Percentiles rank a stretch among this genome's conserved stretches.
Conservation (phyloP, 2,113 vertebrate species). For the Lophotis ruficrista region DNA sequence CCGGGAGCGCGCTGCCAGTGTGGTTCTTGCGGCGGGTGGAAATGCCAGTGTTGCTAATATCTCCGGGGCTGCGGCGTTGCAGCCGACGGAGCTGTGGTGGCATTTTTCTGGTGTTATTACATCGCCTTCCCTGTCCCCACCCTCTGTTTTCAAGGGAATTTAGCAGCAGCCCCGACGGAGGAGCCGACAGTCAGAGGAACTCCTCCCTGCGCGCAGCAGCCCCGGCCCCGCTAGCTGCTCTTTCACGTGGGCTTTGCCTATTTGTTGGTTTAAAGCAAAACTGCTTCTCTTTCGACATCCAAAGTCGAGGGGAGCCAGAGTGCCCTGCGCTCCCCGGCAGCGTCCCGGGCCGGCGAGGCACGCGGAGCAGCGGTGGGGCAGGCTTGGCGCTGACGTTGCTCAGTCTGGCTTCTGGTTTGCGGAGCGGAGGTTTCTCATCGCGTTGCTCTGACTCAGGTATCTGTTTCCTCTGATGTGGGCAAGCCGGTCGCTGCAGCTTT, state of each 20-base stretch:
- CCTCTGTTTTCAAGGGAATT: constrained; percentile 72
- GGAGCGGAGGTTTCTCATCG: constrained; percentile 6
- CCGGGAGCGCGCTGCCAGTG: constrained; percentile 45
- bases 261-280: constrained; percentile 42
- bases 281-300: constrained; percentile 41
- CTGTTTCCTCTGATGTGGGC: constrained; percentile 51
- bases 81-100: constrained; percentile 55
- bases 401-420: constrained; percentile 22
- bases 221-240: constrained; percentile 9
- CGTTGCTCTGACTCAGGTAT: constrained; percentile 41
- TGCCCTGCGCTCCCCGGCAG: constrained; percentile 18
- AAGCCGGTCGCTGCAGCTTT: background rate
- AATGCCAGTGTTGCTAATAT: constrained; percentile 33
- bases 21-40: constrained; percentile 68
- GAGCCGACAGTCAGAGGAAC: constrained; percentile 9
- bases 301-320: background rate
- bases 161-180: background rate
- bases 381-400: background rate
- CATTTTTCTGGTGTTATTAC: constrained; percentile 67
- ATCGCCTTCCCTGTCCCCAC: constrained; percentile 57
- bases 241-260: constrained; percentile 40
- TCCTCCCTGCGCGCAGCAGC: constrained; percentile 41
- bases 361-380: background rate
- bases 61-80: constrained; percentile 56
- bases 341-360: background rate